Evolutionary conservation across 2,888 invertebrate genomes (phyloP).

Genomic region (Ectropis crepuscularia): DNA sequence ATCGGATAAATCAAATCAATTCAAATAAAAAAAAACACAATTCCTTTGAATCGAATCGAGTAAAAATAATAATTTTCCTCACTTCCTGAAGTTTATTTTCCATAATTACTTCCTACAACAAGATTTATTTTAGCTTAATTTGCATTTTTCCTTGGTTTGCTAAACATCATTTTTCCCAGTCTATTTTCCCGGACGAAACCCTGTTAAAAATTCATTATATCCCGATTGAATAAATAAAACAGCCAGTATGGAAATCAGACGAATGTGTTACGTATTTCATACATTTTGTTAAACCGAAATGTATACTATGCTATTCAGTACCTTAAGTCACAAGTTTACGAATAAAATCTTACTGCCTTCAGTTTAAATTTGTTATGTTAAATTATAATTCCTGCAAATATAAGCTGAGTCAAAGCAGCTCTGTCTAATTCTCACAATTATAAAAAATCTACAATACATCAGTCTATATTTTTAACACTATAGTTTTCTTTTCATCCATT

Average conservation of each 20-base stretch:
- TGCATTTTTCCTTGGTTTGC: slow-evolving; percentile 26
- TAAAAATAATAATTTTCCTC: neutral
- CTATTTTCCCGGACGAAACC: slow-evolving; percentile 27
- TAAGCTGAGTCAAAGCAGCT: neutral
- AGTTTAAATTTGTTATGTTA: too few relatives aligned
- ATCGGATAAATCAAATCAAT: too few relatives aligned
- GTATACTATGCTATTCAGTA: neutral
- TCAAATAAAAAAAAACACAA: too few relatives aligned
- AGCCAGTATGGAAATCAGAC: slow-evolving; percentile 37
- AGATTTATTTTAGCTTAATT: slow-evolving; percentile 22
- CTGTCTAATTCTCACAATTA: too few relatives aligned
- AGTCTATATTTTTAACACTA: too few relatives aligned
- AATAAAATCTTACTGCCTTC: too few relatives aligned
- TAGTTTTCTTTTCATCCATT: too few relatives aligned
- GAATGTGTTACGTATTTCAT: slow-evolving; percentile 36
- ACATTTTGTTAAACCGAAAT: slow-evolving; percentile 10
- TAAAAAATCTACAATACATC: too few relatives aligned
- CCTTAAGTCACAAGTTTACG: neutral
- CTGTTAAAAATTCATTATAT: slow-evolving; percentile 43
- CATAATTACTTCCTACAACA: slow-evolving; percentile 19
- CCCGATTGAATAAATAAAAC: slow-evolving; percentile 39
- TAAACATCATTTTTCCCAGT: slow-evolving; percentile 21
- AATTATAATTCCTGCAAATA: neutral
- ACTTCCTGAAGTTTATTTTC: slow-evolving; percentile 8
- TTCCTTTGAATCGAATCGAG: too few relatives aligned